Evolutionary conservation across 2,888 invertebrate genomes (phyloP).

Genomic region (Anorthoa munda): DNA sequence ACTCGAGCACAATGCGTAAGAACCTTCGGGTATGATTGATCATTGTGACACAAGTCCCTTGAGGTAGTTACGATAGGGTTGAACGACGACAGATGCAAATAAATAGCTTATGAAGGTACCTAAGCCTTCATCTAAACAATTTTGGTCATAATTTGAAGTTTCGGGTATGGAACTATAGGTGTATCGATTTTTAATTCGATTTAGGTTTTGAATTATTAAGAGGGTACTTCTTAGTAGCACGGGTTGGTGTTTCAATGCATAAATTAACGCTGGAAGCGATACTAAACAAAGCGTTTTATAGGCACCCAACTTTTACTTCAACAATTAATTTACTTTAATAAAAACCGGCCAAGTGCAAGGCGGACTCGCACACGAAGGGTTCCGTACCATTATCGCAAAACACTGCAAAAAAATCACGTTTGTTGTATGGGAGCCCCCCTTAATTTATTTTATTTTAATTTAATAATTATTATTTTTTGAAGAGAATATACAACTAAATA

Average conservation of each 20-base stretch:
- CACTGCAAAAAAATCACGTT: too few relatives aligned
- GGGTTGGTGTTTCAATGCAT: slow-evolving; percentile 26
- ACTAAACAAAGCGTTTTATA: neutral
- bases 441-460: too few relatives aligned
- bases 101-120: slow-evolving; percentile 61
- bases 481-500: too few relatives aligned
- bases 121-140: slow-evolving; percentile 38
- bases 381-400: too few relatives aligned
- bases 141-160: slow-evolving; percentile 43
- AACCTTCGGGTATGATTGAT: slow-evolving; percentile 76
- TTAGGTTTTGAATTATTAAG: slow-evolving; percentile 26
- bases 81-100: slow-evolving; percentile 66
- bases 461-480: too few relatives aligned
- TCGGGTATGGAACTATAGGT: slow-evolving; percentile 16
- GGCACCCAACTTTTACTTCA: neutral
- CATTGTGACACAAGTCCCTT: slow-evolving; percentile 68
- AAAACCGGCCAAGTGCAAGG: too few relatives aligned
- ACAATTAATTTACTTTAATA: neutral
- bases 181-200: slow-evolving; percentile 35
- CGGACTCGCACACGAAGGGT: too few relatives aligned
- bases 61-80: slow-evolving; percentile 72
- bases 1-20: slow-evolving; percentile 65
- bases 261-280: slow-evolving; percentile 26
- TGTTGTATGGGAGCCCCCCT: too few relatives aligned
- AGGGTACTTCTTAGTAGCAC: neutral